Evolutionary conservation across 2,888 invertebrate genomes (phyloP).

Genomic region (Drosophila maculinotata): DNA sequence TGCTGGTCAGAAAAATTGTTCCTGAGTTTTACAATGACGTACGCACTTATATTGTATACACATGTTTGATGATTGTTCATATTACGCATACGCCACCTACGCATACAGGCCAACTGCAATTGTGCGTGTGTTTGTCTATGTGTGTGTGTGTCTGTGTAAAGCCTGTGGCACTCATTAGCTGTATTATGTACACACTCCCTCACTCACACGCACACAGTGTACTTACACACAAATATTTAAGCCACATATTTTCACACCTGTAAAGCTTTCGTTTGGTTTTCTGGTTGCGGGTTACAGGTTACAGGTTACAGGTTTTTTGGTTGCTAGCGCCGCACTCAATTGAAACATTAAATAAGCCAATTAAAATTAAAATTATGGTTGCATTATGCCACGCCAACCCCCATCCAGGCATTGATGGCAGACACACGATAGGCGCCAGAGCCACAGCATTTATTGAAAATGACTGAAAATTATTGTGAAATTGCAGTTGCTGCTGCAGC

Average conservation of each 20-base stretch:
- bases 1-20: too few relatives aligned
- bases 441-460: constrained; percentile 64
- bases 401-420: constrained; percentile 52
- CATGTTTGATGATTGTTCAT: constrained; percentile 15
- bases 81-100: constrained; percentile 50
- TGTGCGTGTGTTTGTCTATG: constrained; percentile 11
- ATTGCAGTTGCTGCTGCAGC: constrained; percentile 13
- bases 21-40: too few relatives aligned
- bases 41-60: background rate
- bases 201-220: constrained; percentile 1
- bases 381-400: constrained; percentile 53
- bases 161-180: constrained; percentile 68
- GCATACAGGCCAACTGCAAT: constrained; percentile 38
- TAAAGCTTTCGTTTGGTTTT: constrained; percentile 26
- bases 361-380: constrained; percentile 77
- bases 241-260: constrained; percentile 62
- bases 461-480: constrained; percentile 58
- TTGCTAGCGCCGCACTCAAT: constrained; percentile 57
- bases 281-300: constrained; percentile 26
- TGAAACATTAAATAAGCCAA: constrained; percentile 82
- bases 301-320: constrained; percentile 50
- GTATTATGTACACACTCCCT: constrained; percentile 32
- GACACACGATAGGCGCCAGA: constrained; percentile 58
- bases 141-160: constrained; percentile 14
- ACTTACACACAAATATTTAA: constrained; percentile 32